These are phyloP conservation scores for Habropoda laboriosa DNA, from an alignment of 1,140 invertebrate genomes.

Conservation along the genomic window DNA sequence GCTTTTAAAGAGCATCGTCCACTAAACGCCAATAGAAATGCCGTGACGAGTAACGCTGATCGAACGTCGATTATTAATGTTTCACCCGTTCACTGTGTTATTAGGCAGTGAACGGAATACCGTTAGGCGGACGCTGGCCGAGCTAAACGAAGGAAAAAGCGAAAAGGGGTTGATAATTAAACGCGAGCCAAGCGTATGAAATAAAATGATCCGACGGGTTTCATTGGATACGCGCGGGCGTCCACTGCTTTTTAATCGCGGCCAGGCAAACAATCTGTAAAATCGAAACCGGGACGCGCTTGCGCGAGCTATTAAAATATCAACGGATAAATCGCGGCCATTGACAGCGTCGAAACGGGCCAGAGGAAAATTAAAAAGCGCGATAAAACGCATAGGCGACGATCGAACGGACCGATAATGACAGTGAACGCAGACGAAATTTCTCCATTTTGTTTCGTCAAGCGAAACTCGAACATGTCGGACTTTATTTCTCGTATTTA, in stretches of 20 bases:
- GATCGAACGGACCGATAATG: neutral
- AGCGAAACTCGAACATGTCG: neutral
- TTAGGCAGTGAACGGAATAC: neutral
- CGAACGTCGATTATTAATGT: slow-evolving; percentile 43
- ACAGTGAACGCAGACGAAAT: neutral
- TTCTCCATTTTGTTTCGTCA: neutral
- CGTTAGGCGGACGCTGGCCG: neutral
- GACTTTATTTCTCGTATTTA: too few relatives aligned
- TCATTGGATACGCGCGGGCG: too few relatives aligned
- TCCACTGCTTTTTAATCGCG: neutral
- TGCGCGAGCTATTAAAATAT: slow-evolving; percentile 27
- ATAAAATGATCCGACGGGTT: neutral
- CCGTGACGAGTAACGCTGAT: neutral
- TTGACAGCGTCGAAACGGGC: neutral
- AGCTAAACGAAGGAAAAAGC: neutral
- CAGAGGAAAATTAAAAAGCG: slow-evolving; percentile 8
- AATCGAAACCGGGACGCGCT: neutral
- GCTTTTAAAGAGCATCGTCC: slow-evolving; percentile 16
- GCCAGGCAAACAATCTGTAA: slow-evolving; percentile 9
- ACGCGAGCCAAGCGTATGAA: neutral
- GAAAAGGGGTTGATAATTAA: neutral
- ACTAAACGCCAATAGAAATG: slow-evolving; percentile 16
- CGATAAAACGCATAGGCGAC: neutral
- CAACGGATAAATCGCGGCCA: neutral
- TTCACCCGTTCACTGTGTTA: neutral